Conservation (phyloP, 2,113 vertebrate genomes). For the Zosterops japonicus region DNA sequence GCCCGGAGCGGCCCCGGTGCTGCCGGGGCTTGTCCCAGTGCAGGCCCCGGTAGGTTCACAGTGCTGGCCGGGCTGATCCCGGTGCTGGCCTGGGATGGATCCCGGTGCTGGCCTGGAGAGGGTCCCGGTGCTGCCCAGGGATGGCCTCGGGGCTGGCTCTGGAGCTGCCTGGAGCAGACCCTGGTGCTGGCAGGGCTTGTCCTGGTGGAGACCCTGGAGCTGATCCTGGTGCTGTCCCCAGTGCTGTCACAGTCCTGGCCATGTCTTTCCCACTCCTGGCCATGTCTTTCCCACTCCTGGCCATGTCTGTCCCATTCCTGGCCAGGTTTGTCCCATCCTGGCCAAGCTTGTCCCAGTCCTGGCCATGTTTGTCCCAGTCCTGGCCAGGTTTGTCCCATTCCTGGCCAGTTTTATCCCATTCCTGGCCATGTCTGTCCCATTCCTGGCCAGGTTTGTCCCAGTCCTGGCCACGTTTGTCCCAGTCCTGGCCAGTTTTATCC, state of each 20-base stretch:
- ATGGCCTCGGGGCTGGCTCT: no score
- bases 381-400: background rate
- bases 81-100: background rate
- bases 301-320: background rate
- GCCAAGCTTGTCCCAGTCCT: fast-evolving
- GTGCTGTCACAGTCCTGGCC: no score
- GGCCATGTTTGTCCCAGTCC: no score
- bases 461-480: no score
- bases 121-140: background rate
- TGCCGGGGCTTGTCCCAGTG: no score
- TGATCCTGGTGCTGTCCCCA: background rate
- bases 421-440: background rate
- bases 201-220: background rate
- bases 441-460: background rate
- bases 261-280: no score
- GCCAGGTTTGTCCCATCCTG: no score
- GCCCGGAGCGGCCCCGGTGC: background rate
- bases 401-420: background rate
- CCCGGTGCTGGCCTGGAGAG: no score
- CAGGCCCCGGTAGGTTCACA: background rate
- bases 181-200: background rate
- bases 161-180: no score
- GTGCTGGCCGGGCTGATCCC: background rate
- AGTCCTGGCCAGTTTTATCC: background rate
- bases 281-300: background rate